Percentiles rank a stretch among this genome's conserved stretches.
These are phyloP conservation scores for Ophthalmolycus amberensis DNA, from an alignment of 2,113 vertebrate species.

Conservation along the genomic window DNA sequence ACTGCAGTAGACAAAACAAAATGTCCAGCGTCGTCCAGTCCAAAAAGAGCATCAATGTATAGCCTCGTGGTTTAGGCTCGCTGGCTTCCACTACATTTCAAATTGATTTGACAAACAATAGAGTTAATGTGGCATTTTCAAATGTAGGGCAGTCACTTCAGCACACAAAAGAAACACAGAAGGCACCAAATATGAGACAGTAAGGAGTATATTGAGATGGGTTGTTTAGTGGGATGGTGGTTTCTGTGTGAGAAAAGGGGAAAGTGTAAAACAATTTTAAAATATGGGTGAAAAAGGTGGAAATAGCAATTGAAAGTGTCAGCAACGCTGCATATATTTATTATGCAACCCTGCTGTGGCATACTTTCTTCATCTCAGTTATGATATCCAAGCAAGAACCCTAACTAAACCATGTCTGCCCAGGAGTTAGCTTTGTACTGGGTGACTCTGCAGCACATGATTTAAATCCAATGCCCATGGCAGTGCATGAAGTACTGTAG, in stretches of 20 bases:
- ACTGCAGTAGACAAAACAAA: not conserved
- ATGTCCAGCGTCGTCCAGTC: not conserved
- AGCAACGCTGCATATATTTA: slow-evolving; percentile 23
- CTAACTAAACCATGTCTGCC: not conserved
- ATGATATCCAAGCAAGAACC: not conserved
- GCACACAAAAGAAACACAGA: slow-evolving; percentile 30
- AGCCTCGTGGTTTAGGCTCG: not conserved
- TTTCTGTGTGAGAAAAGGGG: not conserved
- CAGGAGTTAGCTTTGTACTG: not conserved
- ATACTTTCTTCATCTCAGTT: slow-evolving; percentile 18
- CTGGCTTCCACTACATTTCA: slow-evolving; percentile 52
- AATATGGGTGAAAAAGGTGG: not conserved
- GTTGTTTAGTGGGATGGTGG: slow-evolving; percentile 17
- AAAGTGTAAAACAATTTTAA: not conserved
- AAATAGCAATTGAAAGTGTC: slow-evolving; percentile 19
- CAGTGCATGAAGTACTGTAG: not conserved
- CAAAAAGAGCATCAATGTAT: not conserved
- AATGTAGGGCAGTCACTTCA: slow-evolving; percentile 62
- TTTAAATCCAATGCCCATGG: not conserved
- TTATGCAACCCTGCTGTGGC: not conserved
- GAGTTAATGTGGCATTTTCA: slow-evolving; percentile 70
- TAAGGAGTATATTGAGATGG: slow-evolving; percentile 9
- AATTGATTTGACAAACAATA: slow-evolving; percentile 66
- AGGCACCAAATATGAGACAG: slow-evolving; percentile 30
- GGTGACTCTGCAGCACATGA: not conserved